Base-by-base conservation (phyloP, 2,113 vertebrate species). In the Ochotona curzoniae region DNA sequence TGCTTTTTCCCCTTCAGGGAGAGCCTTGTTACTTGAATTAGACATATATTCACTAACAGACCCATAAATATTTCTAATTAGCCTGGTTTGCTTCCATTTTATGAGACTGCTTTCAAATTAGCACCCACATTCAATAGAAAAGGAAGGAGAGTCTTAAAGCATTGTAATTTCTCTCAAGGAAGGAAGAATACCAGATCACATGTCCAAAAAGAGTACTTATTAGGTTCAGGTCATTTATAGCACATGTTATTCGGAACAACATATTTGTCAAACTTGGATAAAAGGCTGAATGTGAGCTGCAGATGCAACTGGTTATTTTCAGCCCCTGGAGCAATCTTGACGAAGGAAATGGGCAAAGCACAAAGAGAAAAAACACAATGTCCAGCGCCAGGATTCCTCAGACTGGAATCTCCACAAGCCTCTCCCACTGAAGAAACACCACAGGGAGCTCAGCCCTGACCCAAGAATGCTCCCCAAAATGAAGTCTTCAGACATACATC, bases 31-130 rank as follows among this genome's bases (percentile, higher is more conserved):
- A 97, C 97, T 98, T 98, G 95, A 96, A 96, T 98, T 97, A 97
- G 88, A 97, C 93, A 96, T 74, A 95, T 97, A 97, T 89, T 94
- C 93, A 81, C 92, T 97, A 97, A 97, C 73, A 97, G 97, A 91
- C 64, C 95, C 90, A 97, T 97, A 97, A 98, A 98, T 98, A 97
- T 97, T 97, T 94, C 92, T 97, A 98, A 97, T 98, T 97, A 98
- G 96, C 95, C 93, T 93, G 10, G 54, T 95, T 96, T 96, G 94
- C 90, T 90, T 96, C 96, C 81, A 93, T 93, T 96, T 97, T 97
- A 97, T 88, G 89, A 97, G 89, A 90, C 93, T 95, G 81, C 94
- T 93, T 97, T 97, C 96, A 97, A 81, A 97, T 96, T 96, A 96
- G 96, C 88, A 93, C 91, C 93, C 87, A 86, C 90, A 82, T 87